Evolutionary conservation across 2,888 invertebrate genomes (phyloP).

Genomic region (Ashinkailepas kermadecensis): DNA sequence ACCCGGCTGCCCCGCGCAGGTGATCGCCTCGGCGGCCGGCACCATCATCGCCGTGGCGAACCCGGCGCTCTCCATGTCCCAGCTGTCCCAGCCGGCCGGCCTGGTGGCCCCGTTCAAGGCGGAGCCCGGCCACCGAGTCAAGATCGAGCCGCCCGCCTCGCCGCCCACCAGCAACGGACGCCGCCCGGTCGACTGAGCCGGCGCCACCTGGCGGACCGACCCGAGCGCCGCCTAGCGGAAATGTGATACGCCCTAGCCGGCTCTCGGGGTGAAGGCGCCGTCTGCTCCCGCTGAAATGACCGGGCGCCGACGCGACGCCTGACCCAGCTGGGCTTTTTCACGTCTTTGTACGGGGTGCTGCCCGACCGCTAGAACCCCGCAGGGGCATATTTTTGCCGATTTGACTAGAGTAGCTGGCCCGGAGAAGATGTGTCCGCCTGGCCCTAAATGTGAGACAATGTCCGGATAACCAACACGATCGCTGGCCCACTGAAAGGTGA

Average conservation of each 20-base stretch:
- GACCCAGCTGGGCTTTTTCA: background rate
- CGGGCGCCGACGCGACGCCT: background rate
- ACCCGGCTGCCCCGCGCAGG: conserved; percentile 45
- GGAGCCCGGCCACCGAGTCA: background rate
- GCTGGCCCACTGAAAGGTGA: background rate
- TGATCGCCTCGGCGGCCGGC: conserved; percentile 74
- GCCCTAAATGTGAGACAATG: background rate
- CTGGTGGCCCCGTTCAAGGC: conserved; percentile 23
- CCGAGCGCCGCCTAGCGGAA: background rate
- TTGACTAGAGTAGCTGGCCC: background rate
- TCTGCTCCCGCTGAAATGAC: background rate
- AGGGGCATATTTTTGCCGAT: conserved; percentile 8
- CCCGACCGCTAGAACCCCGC: background rate
- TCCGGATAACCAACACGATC: background rate
- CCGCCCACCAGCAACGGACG: conserved; percentile 1
- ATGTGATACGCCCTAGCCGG: background rate
- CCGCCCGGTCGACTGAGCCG: background rate
- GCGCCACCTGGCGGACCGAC: background rate
- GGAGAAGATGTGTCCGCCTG: background rate
- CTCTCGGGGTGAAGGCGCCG: background rate
- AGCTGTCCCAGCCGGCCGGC: conserved; percentile 27
- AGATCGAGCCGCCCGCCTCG: background rate
- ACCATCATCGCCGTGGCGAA: conserved; percentile 84
- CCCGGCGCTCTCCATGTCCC: conserved; percentile 58
- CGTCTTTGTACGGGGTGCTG: background rate